Percentiles rank a stretch among this genome's conserved stretches.
Conservation (phyloP, 2,797 vertebrate genomes). For the Lithobates sylvaticus region DNA sequence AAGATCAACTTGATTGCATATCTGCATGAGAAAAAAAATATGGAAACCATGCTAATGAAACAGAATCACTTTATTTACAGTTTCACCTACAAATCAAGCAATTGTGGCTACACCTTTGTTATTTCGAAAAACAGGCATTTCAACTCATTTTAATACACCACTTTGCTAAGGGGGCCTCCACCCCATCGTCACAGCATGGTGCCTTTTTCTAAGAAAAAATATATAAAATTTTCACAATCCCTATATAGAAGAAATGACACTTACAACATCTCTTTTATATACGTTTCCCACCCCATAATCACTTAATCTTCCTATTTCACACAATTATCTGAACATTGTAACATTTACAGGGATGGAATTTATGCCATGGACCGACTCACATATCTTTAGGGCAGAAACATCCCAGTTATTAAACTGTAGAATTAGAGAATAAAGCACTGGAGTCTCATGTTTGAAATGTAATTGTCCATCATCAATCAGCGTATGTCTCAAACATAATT, state of each 20-base stretch:
- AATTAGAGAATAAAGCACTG: background rate
- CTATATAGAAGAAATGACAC: conserved; percentile 17
- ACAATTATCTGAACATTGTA: conserved; percentile 55
- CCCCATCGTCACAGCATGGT: conserved; percentile 24
- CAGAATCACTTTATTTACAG: background rate
- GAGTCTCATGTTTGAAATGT: background rate
- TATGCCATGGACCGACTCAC: conserved; percentile 23
- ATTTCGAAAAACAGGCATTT: background rate
- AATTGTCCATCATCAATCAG: background rate
- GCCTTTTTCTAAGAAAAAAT: background rate
- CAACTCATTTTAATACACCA: conserved; percentile 8
- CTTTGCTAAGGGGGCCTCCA: conserved; percentile 1
- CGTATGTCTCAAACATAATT: background rate
- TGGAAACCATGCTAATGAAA: too few relatives aligned
- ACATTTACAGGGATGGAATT: conserved; percentile 34
- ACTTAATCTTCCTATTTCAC: conserved; percentile 53
- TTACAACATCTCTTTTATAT: conserved; percentile 39
- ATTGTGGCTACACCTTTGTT: background rate
- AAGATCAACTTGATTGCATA: too few relatives aligned
- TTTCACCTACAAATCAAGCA: background rate
- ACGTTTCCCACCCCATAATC: conserved; percentile 42
- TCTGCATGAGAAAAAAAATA: too few relatives aligned
- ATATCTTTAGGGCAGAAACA: conserved; percentile 43
- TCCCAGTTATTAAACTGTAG: background rate
- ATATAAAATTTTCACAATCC: conserved; percentile 16